Percentiles rank a stretch among this genome's conserved stretches.
Evolutionary conservation across 2,888 invertebrate genomes (phyloP).

Genomic region (Spatulosminthurus flaviceps): DNA sequence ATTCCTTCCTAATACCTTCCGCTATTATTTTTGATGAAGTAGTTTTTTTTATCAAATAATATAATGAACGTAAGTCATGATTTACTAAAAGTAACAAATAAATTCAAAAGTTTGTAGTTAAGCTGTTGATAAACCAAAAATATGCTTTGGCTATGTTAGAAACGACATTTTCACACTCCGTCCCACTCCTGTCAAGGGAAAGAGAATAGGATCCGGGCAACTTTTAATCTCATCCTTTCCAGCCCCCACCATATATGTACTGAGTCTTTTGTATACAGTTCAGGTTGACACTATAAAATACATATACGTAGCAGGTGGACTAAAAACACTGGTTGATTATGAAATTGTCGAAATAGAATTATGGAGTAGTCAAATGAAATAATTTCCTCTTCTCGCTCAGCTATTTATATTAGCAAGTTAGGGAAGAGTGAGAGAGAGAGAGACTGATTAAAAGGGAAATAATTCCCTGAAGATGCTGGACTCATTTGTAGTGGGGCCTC

Average conservation of each 20-base stretch:
- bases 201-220: not conserved
- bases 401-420: slow-evolving; percentile 4
- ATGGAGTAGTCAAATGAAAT: not conserved
- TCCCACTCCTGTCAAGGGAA: not conserved
- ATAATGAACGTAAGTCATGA: no score
- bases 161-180: not conserved
- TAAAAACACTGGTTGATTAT: not conserved
- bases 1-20: not conserved
- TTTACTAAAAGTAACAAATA: no score
- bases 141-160: no score
- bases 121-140: no score
- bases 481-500: no score
- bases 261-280: no score
- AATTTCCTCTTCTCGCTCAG: not conserved
- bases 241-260: not conserved
- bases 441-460: not conserved
- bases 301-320: no score
- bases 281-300: no score
- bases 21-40: no score
- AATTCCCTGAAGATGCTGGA: not conserved
- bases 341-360: not conserved
- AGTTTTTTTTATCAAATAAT: no score
- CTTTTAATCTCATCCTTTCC: slow-evolving; percentile 13
- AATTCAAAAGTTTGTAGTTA: no score
- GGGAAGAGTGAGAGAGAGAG: not conserved